A percentile compares a stretch with the other conserved stretches of the same genome.
These are phyloP conservation scores for Agriopis leucophaearia DNA, from an alignment of 2,888 invertebrate genomes.

Conservation along the genomic window DNA sequence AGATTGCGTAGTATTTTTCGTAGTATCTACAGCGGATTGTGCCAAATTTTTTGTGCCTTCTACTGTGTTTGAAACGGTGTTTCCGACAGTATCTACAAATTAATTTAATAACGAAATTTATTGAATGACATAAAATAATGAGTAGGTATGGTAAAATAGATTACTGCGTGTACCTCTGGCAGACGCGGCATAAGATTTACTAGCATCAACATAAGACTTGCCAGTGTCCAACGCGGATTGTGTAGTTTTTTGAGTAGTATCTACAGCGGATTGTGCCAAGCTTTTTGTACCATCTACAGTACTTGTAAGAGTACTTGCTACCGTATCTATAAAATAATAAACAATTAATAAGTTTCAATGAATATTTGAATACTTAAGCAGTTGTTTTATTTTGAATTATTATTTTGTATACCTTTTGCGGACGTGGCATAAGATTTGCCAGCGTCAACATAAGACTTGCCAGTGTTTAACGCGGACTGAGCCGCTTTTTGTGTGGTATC, in stretches of 20 bases:
- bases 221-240: conserved; percentile 62
- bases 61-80: conserved; percentile 59
- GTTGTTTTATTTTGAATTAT: conserved; percentile 34
- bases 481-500: conserved; percentile 64
- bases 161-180: conserved; percentile 32
- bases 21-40: conserved; percentile 60
- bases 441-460: conserved; percentile 59
- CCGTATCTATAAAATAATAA: conserved; percentile 54
- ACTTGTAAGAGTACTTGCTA: conserved; percentile 58
- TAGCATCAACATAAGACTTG: conserved; percentile 59
- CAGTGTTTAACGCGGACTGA: conserved; percentile 63
- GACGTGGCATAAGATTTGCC: conserved; percentile 62
- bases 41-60: conserved; percentile 64
- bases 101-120: background rate
- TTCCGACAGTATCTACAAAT: conserved; percentile 71
- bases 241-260: conserved; percentile 63
- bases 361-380: conserved; percentile 14
- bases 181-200: conserved; percentile 61
- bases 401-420: conserved; percentile 56
- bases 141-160: too few relatives aligned
- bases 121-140: background rate
- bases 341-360: conserved; percentile 5
- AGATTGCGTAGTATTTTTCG: conserved; percentile 65
- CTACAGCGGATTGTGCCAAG: conserved; percentile 63
- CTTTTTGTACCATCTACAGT: conserved; percentile 68